phyloP scores from a whole-genome alignment of 2,888 invertebrate genomes.

The Acronicta psi region DNA sequence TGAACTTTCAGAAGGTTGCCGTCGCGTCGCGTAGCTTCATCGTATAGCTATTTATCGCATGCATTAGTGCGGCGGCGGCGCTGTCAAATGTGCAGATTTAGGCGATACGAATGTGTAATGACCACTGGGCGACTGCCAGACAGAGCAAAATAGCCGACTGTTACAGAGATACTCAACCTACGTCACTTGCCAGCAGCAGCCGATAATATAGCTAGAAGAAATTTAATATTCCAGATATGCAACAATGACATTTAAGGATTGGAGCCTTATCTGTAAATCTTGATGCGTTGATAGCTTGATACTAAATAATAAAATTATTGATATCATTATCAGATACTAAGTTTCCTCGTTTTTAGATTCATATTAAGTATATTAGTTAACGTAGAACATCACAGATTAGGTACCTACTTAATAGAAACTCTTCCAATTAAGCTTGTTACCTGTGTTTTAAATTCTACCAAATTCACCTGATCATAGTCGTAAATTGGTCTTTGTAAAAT shows the following conservation, averaged over 20 bases:
- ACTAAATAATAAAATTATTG: no score
- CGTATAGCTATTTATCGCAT: slow-evolving; percentile 52
- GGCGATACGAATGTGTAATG: slow-evolving; percentile 56
- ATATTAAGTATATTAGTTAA: no score
- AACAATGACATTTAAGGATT: background rate
- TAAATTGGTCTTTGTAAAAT: no score
- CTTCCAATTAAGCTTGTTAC: no score
- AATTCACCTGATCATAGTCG: background rate
- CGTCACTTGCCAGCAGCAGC: background rate
- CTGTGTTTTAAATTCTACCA: no score
- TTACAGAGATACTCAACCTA: slow-evolving; percentile 34
- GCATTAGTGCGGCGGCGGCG: slow-evolving; percentile 47
- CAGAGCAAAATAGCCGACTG: slow-evolving; percentile 66
- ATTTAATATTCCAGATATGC: background rate
- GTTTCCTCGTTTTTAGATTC: no score
- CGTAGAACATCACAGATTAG: no score
- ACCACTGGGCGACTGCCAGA: slow-evolving; percentile 74
- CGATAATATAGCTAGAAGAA: background rate
- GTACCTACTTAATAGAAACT: no score
- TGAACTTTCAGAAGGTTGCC: slow-evolving; percentile 34
- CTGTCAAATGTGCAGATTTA: slow-evolving; percentile 55
- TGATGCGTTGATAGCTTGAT: no score
- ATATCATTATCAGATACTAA: no score
- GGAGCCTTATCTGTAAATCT: background rate
- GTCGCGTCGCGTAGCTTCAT: slow-evolving; percentile 7